phyloP scores from a whole-genome alignment of 2,113 vertebrate genomes.

The Nothobranchius furzeri region DNA sequence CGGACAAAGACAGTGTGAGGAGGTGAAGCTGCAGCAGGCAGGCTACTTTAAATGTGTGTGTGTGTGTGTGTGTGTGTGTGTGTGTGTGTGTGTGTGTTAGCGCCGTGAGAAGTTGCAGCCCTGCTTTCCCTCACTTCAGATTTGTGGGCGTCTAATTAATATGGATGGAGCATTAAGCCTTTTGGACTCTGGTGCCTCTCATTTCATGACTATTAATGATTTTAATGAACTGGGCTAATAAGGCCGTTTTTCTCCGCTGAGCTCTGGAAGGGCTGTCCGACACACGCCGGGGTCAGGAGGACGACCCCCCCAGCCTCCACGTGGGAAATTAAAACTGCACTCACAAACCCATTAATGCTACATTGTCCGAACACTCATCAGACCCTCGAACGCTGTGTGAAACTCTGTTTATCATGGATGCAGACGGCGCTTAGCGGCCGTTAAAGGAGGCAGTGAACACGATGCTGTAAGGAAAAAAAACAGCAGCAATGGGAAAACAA shows the following conservation, averaged over 20 bases:
- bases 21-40: slow-evolving; percentile 88
- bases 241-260: slow-evolving; percentile 93
- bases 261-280: slow-evolving; percentile 90
- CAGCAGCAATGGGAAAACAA: neutral
- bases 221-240: slow-evolving; percentile 99
- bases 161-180: slow-evolving; percentile 99
- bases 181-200: slow-evolving; percentile 98
- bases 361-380: slow-evolving; percentile 48
- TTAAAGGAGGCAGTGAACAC: neutral
- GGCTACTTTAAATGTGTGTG: slow-evolving; percentile 87
- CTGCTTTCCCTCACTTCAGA: slow-evolving; percentile 87
- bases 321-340: slow-evolving; percentile 73
- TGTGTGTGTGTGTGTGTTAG: slow-evolving; percentile 83
- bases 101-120: slow-evolving; percentile 31
- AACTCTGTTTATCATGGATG: slow-evolving; percentile 34
- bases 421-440: neutral
- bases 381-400: slow-evolving; percentile 38
- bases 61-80: slow-evolving; percentile 82
- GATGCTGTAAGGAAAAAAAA: neutral
- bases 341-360: slow-evolving; percentile 66
- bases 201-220: slow-evolving; percentile 99
- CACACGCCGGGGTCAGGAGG: slow-evolving; percentile 71
- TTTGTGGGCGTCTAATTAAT: slow-evolving; percentile 98
- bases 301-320: slow-evolving; percentile 51
- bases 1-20: slow-evolving; percentile 35